Evolutionary conservation across 2,888 invertebrate genomes (phyloP).

Genomic region (Parnassius glacialis): DNA sequence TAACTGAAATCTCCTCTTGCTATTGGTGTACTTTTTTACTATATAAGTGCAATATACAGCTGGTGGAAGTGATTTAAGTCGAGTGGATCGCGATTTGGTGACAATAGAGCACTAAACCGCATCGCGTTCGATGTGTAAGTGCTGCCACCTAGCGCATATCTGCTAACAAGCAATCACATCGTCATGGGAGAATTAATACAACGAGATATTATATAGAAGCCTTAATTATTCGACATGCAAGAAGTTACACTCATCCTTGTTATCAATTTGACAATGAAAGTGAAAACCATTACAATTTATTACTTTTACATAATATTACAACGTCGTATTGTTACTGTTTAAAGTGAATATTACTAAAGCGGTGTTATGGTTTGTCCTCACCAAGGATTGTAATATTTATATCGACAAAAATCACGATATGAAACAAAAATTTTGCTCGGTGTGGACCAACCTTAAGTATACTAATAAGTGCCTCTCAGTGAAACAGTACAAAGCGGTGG

Average conservation of each 20-base stretch:
- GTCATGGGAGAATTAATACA: too few relatives aligned
- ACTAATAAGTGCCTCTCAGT: conserved; percentile 14
- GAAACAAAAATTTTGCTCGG: neutral
- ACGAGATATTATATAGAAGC: too few relatives aligned
- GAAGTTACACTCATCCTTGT: neutral
- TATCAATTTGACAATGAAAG: neutral
- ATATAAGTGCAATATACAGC: too few relatives aligned
- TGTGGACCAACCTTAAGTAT: conserved; percentile 5
- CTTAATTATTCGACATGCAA: too few relatives aligned
- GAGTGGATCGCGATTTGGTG: too few relatives aligned
- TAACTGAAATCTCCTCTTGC: too few relatives aligned
- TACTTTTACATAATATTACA: neutral
- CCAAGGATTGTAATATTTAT: neutral
- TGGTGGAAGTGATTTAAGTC: too few relatives aligned
- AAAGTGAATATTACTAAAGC: conserved; percentile 5
- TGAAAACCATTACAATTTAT: neutral
- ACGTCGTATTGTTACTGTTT: neutral
- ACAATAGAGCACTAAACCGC: too few relatives aligned
- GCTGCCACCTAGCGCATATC: too few relatives aligned
- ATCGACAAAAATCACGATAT: neutral
- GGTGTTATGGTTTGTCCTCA: conserved; percentile 1
- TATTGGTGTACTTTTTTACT: too few relatives aligned
- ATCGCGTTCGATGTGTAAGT: too few relatives aligned
- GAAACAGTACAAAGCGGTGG: conserved; percentile 22
- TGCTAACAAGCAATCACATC: too few relatives aligned